Evolutionary conservation across 2,888 invertebrate genomes (phyloP).

Genomic region (Xylophagus ater): DNA sequence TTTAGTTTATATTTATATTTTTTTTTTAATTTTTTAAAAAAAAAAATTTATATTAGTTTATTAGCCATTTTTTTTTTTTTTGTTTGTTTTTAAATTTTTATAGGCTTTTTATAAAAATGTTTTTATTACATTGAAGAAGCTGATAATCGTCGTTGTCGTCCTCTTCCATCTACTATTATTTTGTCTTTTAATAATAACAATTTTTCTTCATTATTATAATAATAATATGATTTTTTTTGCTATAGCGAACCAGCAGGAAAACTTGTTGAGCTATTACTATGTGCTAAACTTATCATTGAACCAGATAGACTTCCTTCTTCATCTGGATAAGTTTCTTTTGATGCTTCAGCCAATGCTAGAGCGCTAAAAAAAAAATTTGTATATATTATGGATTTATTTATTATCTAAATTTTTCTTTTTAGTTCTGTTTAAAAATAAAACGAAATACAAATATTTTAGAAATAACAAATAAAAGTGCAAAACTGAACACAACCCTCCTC

Average conservation of each 20-base stretch:
- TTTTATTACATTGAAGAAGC: slow-evolving; percentile 24
- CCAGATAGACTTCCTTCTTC: slow-evolving; percentile 88
- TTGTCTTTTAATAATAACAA: slow-evolving; percentile 24
- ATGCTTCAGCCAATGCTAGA: slow-evolving; percentile 82
- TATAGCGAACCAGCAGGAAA: slow-evolving; percentile 74
- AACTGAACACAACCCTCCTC: too few species aligned
- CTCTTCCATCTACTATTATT: slow-evolving; percentile 21
- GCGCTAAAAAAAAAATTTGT: slow-evolving; percentile 54
- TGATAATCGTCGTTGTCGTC: slow-evolving; percentile 19
- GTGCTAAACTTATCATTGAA: slow-evolving; percentile 88
- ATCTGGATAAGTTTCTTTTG: slow-evolving; percentile 78
- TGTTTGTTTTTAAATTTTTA: slow-evolving; percentile 11
- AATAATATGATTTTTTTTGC: slow-evolving; percentile 24
- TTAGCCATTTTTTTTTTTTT: background rate
- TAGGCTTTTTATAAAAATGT: slow-evolving; percentile 21
- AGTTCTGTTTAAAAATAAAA: too few species aligned
- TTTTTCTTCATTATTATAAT: slow-evolving; percentile 6
- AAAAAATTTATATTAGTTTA: background rate
- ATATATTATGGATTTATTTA: too few species aligned
- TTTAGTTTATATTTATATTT: background rate
- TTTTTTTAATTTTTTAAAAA: background rate
- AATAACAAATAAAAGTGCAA: slow-evolving; percentile 23
- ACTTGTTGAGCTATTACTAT: slow-evolving; percentile 89
- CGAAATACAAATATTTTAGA: too few species aligned
- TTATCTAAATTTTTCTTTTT: too few species aligned